A percentile compares a stretch with the other conserved stretches of the same genome.
These are phyloP conservation scores for Pseudorectes ferrugineus DNA, from an alignment of 2,113 vertebrate species.

Conservation along the genomic window DNA sequence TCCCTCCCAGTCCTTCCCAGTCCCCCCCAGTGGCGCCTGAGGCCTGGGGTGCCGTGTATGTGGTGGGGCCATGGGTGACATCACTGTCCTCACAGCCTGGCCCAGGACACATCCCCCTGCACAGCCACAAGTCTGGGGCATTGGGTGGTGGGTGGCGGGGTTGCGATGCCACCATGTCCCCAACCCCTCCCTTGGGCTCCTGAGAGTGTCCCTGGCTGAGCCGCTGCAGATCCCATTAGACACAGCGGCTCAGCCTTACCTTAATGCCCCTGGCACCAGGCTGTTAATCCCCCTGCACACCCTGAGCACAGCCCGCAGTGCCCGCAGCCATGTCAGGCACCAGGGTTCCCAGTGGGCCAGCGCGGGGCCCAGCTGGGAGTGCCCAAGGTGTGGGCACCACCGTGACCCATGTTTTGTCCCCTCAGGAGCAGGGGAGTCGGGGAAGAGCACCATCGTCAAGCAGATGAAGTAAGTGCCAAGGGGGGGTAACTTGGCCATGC, in stretches of 20 bases:
- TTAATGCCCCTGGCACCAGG: neutral
- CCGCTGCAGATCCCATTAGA: neutral
- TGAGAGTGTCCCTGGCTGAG: neutral
- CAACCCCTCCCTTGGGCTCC: neutral
- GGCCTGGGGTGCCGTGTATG: neutral
- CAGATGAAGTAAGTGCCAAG: slow-evolving; percentile 96
- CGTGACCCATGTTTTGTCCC: neutral
- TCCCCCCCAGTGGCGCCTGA: neutral
- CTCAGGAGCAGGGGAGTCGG: slow-evolving; percentile 93
- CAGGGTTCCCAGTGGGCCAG: neutral
- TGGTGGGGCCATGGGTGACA: neutral
- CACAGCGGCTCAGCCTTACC: neutral
- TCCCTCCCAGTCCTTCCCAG: neutral
- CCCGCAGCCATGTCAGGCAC: fast-evolving
- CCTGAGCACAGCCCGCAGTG: neutral
- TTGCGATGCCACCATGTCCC: fast-evolving
- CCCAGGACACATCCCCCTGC: neutral
- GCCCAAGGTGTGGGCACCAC: fast-evolving
- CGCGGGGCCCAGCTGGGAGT: fast-evolving
- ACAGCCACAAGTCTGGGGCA: neutral
- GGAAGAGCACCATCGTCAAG: slow-evolving; percentile 98
- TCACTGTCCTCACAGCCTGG: neutral
- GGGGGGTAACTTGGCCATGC: fast-evolving
- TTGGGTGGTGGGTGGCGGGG: fast-evolving
- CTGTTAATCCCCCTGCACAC: neutral